phyloP scores from a whole-genome alignment of 2,113 vertebrate species.

The Empidonax traillii region DNA sequence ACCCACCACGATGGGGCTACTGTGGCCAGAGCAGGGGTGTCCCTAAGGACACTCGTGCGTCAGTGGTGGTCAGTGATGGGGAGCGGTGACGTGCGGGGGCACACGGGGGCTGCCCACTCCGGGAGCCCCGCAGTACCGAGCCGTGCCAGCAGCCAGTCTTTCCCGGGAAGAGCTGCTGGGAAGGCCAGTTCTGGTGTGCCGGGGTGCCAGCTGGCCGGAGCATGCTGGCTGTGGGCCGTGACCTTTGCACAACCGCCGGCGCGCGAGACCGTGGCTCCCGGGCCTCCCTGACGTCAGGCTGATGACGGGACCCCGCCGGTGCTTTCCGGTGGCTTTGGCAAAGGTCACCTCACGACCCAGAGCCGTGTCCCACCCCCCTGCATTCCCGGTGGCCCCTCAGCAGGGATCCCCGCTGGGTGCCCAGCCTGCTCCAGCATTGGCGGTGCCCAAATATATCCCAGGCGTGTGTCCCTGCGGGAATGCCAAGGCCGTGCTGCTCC shows the following conservation, averaged over 20 bases:
- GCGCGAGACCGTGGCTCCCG: neutral
- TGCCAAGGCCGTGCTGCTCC: neutral
- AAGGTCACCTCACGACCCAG: neutral
- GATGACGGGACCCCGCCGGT: neutral
- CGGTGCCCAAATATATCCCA: conserved; percentile 54
- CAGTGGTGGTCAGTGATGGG: neutral
- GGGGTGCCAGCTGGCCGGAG: conserved; percentile 22
- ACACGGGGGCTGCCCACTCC: neutral
- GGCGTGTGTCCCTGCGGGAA: conserved; percentile 8
- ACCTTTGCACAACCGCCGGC: conserved; percentile 18
- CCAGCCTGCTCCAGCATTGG: neutral
- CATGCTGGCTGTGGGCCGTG: neutral
- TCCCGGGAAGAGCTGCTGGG: neutral
- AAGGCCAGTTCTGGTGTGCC: neutral
- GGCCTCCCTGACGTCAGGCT: conserved; percentile 32
- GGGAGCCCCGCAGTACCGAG: neutral
- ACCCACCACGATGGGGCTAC: fast-evolving
- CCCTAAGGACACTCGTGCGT: neutral
- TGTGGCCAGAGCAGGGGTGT: neutral
- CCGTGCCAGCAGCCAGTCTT: neutral
- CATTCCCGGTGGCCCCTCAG: neutral
- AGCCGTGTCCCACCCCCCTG: neutral
- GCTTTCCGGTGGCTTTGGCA: conserved; percentile 25
- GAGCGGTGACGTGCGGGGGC: neutral
- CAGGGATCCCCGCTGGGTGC: neutral